Base-by-base conservation (phyloP, 92 coral and sea anemone species). In the Palythoa heliodiscus region DNA sequence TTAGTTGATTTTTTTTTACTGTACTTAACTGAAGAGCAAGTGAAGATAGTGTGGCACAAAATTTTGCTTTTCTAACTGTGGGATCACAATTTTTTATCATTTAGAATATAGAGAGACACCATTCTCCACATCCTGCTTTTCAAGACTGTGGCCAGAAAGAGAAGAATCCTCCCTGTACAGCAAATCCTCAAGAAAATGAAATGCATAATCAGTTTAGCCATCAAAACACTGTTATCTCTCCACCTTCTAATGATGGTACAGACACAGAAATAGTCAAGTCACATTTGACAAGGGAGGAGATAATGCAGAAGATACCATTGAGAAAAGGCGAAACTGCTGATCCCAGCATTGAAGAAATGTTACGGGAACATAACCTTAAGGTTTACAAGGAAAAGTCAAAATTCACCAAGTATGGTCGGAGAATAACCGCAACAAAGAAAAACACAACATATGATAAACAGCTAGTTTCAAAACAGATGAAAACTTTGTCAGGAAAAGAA, bases 271-370 rank as follows among this genome's bases (percentile, higher is more conserved):
- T 11, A 54, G n/a, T 20, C 1, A 37, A 1, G 17, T 7, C 58
- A 4, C 24, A 15, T 47, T 16, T 22, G 20, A 48, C 61, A 20
- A 80, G 54, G 20, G 24, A 67, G 22, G 74, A 66, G 72, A 64
- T 22, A 3, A 74, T 23, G 8, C 24, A 5, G 52, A 16, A 37
- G 35, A 40, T 70, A 35, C 38, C 83, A n/a, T 25, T 78, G 25
- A n/a, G 47, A 67, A 39, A 22, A 15, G 24, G 40, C 66, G 61
- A 40, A 80, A 20, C 39, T 12, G 22, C 63, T 7, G 47, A 80
- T 52, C 84, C 84, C 20, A 80, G 84, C 23, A 16, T 80, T 5
- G 84, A 80, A 16, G 84, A 64, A 11, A 43, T 80, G 75, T 12
- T 80, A 47, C 66, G 66, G 15, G 84, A 80, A 23, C 84, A 80